These are phyloP conservation scores for Teleopsis dalmanni DNA, from an alignment of 1,140 invertebrate species.

Conservation along the genomic window DNA sequence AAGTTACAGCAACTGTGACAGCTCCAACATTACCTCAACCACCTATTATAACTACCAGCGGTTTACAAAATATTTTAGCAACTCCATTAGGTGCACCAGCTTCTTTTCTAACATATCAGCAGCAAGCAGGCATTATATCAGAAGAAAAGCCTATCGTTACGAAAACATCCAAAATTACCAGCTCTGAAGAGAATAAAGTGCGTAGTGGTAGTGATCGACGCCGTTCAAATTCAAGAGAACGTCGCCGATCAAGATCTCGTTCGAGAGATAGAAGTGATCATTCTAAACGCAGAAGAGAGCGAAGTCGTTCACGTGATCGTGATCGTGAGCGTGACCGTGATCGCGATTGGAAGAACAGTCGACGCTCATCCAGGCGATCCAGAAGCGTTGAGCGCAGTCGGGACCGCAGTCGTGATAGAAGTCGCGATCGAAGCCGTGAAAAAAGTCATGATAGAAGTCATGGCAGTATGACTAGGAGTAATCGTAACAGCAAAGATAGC, in stretches of 20 bases:
- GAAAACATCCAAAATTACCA: slow-evolving; percentile 18
- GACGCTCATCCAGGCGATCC: slow-evolving; percentile 25
- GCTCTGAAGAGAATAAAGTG: slow-evolving; percentile 4
- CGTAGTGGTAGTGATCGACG: slow-evolving; percentile 17
- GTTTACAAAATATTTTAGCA: slow-evolving; percentile 28
- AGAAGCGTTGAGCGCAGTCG: slow-evolving; percentile 48
- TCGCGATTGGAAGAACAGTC: slow-evolving; percentile 1
- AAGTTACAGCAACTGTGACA: slow-evolving; percentile 23
- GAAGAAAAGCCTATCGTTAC: slow-evolving; percentile 15
- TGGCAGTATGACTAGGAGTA: background rate
- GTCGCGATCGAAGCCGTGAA: slow-evolving; percentile 46
- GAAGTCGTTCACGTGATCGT: slow-evolving; percentile 20
- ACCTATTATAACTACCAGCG: slow-evolving; percentile 35
- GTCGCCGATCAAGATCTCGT: slow-evolving; percentile 33
- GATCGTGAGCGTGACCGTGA: slow-evolving; percentile 22
- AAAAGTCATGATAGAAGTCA: background rate
- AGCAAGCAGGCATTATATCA: slow-evolving; percentile 33
- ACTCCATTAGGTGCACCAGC: slow-evolving; percentile 14
- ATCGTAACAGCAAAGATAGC: background rate
- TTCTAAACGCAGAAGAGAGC: slow-evolving; percentile 19
- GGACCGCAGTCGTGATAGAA: slow-evolving; percentile 50
- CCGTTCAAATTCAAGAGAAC: slow-evolving; percentile 9
- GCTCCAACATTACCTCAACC: slow-evolving; percentile 39
- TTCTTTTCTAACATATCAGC: slow-evolving; percentile 31
- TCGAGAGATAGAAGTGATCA: slow-evolving; percentile 35